Evolutionary conservation across 2,113 vertebrate genomes (phyloP), one percentile per base, ranked within the genome.

Genomic region (Cacatua alba): DNA sequence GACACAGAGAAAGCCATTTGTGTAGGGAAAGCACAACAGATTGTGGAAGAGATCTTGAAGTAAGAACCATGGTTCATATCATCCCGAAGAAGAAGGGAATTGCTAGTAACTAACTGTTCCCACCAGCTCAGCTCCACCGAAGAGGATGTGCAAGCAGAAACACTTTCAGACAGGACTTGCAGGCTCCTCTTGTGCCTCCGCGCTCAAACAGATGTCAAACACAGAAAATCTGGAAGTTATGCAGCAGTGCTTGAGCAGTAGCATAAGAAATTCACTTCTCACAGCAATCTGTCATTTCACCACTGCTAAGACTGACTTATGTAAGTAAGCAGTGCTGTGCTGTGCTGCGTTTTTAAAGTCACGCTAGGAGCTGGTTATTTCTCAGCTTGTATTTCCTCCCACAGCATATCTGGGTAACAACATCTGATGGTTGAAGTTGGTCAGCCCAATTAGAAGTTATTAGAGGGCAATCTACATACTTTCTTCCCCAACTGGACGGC

Each of bases 161-260:
- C 7, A 6, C 23, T 20, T 59, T 20, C 26, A 21, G 37, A 17
- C 16, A 67, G 12, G 41, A 65, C 11, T 17, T 37, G 4, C 3
- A 57, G 59, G 29, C 31, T 39, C 55, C 46, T 51, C 64, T 68
- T 20, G 1, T 65, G 39, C 46, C 63, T 86, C 69, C 4, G 0
- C 3, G 4, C 70, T 51, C 53, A 59, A 17, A 43, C 0, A 0
- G 33, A 33, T 6, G 5, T 20, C 28, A 65, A 33, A 11, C 48
- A n/a, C 49, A 88, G 51, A 59, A 75, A 62, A 84, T 7, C 41
- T 21, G 35, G 31, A 62, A 63, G 7, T 71, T 9, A 23, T 0
- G 6, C 39, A 78, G 65, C 2, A 60, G 9, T 46, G 33, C 52
- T 85, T 82, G 1, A 71, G 35, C 57, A 90, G 17, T 17, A 68